phyloP scores from a whole-genome alignment of 1,140 invertebrate species.

The Globodera rostochiensis region DNA sequence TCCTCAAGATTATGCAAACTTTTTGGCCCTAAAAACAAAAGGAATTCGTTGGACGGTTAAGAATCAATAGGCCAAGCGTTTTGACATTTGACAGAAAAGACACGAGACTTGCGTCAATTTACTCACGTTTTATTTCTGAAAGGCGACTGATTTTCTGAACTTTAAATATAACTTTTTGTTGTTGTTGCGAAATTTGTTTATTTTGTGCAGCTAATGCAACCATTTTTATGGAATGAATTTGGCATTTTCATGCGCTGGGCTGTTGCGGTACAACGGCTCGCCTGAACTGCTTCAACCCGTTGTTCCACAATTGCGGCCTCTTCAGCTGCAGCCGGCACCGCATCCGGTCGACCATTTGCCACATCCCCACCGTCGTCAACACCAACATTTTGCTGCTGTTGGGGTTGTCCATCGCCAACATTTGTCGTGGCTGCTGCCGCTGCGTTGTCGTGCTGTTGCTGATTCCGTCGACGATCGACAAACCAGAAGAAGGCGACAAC shows the following conservation, averaged over 20 bases:
- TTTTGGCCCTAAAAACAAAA: neutral
- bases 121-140: conserved; percentile 69
- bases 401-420: neutral
- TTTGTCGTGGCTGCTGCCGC: neutral
- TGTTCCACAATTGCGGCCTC: conserved; percentile 80
- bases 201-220: neutral
- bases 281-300: neutral
- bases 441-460: neutral
- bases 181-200: neutral
- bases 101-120: neutral
- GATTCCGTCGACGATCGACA: neutral
- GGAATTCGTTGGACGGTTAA: too few species aligned
- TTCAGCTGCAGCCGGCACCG: too few species aligned
- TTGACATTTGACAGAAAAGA: neutral
- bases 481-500: neutral
- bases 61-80: too few species aligned
- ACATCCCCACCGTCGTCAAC: neutral
- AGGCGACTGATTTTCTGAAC: conserved; percentile 65
- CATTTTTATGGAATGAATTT: too few species aligned
- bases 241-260: conserved; percentile 74
- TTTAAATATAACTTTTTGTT: too few species aligned
- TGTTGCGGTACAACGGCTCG: conserved; percentile 73
- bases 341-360: neutral
- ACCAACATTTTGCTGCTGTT: neutral
- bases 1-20: neutral